Evolutionary conservation across 2,888 invertebrate species (phyloP), one percentile per base, ranked within the genome.

Genomic region (Coenonympha arcania): DNA sequence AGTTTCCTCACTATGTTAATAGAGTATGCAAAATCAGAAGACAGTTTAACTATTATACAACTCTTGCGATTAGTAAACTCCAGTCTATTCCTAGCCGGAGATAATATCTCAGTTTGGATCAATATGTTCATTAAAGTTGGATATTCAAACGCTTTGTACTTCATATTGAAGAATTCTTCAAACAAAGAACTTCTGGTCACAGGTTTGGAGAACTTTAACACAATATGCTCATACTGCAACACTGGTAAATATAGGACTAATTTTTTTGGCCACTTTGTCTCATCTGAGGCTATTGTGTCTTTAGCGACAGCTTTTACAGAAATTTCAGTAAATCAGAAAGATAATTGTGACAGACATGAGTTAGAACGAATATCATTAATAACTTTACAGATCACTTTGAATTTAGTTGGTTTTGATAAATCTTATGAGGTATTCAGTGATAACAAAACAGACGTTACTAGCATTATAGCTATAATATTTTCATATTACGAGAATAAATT

Each of bases 161-260:
- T 92, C 66, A 92, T 95, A 56, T 75, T 95, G 50, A 88, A 87
- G 48, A 94, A 92, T 72, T 94, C 94, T 0, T 89, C 90, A 8
- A 92, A 92, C 67, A 85, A 81, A 58, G 87, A 89, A 13, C 73
- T 92, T 1, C 63, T 92, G 6, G 63, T 84, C 2, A 87, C 87
- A 47, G 85, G 89, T 0, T 73, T 92, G 37, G 90, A 91, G 64
- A 88, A 89, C 31, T 70, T 90, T 4, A 89, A 89, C 62, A 88
- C 88, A 20, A 67, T 90, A 6, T 85, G 87, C 62, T 81, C 87
- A 41, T 75, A 76, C 52, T 79, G 80, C 48, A 80, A 83, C 43
- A 68, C 64, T 44, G 74, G 77, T 6, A 67, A 63, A 11, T 64
- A 63, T 20, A 62, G 76, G 57, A 59, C 56, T n/a, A 66, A 70